Evolutionary conservation across 92 coral and sea anemone species (phyloP).

Genomic region (Phenganax marumi): DNA sequence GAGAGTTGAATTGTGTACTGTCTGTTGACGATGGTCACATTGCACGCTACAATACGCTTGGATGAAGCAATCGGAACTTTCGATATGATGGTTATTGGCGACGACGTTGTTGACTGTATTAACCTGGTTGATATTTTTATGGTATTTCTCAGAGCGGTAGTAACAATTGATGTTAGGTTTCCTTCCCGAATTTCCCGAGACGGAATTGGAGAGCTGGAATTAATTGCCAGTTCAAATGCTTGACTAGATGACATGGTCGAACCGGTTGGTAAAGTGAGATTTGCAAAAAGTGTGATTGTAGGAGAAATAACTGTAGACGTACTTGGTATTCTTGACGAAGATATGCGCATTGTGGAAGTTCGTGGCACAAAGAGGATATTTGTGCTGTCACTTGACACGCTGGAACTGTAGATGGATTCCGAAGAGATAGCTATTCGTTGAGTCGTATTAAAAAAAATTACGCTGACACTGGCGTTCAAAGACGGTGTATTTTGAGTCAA

Average conservation of each 20-base stretch:
- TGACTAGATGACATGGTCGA: neutral
- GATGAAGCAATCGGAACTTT: constrained; percentile 13
- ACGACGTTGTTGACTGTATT: neutral
- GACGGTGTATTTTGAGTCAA: neutral
- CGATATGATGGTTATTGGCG: neutral
- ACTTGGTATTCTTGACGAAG: neutral
- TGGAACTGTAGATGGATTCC: neutral
- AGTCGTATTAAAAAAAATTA: neutral
- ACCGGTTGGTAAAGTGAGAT: neutral
- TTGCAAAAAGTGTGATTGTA: neutral
- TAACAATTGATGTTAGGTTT: neutral
- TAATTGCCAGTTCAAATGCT: neutral
- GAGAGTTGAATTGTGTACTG: constrained; percentile 12
- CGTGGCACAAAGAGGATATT: neutral
- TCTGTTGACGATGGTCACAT: constrained; percentile 19
- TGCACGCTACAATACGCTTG: constrained; percentile 9
- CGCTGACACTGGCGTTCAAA: neutral
- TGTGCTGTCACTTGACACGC: neutral
- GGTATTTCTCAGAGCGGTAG: neutral
- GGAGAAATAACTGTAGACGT: neutral
- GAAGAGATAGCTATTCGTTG: neutral
- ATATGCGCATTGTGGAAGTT: neutral
- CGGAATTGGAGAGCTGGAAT: neutral
- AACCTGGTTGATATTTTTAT: neutral
- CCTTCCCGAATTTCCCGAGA: neutral